A percentile compares a stretch with the other conserved stretches of the same genome.
phyloP scores from a whole-genome alignment of 1,140 invertebrate species.

The Neotoxoptera formosana region DNA sequence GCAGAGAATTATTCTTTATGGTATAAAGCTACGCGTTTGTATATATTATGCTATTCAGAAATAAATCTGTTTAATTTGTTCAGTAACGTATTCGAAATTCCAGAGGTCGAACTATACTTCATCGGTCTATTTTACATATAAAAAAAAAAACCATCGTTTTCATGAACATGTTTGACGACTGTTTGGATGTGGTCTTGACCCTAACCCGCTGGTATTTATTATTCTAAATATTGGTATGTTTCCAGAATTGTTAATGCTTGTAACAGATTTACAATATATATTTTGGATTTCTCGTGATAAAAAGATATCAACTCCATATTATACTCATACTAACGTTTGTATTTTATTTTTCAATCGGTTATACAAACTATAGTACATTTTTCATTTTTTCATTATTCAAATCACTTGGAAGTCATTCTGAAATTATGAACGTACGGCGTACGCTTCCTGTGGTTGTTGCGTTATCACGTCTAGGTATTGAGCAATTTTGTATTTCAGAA shows the following conservation, averaged over 20 bases:
- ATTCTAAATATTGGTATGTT: constrained; percentile 40
- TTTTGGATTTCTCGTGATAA: constrained; percentile 1
- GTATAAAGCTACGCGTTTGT: too few species aligned
- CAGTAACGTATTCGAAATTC: constrained; percentile 12
- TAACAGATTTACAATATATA: background rate
- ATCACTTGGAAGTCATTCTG: background rate
- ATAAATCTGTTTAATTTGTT: background rate
- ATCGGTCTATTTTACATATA: constrained; percentile 41
- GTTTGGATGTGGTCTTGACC: constrained; percentile 47
- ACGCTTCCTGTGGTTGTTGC: background rate
- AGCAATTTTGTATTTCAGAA: background rate
- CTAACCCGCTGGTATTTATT: constrained; percentile 47
- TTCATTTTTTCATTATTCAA: background rate
- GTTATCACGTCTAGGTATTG: background rate
- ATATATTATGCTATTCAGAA: background rate
- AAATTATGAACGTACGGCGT: background rate
- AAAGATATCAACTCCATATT: background rate
- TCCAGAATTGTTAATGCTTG: constrained; percentile 29
- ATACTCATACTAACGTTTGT: background rate
- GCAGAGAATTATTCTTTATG: background rate
- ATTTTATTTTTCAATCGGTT: background rate
- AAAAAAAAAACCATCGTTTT: constrained; percentile 17
- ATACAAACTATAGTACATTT: background rate
- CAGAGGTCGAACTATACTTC: background rate
- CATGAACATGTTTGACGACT: constrained; percentile 50